A percentile compares a stretch with the other conserved stretches of the same genome.
Conservation (phyloP, 2,797 vertebrate genomes). For the Micromesistius poutassou region DNA sequence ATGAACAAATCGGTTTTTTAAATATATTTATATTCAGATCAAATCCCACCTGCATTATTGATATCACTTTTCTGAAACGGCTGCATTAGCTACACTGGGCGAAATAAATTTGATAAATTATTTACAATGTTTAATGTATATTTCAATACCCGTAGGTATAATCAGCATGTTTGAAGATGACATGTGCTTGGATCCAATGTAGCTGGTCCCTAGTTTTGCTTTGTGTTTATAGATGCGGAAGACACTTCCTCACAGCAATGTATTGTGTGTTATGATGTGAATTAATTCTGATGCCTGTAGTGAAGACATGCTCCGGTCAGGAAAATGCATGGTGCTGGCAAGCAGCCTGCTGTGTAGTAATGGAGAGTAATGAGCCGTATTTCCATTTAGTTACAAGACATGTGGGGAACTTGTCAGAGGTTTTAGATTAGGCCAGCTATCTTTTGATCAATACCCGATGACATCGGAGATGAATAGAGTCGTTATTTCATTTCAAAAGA, state of each 20-base stretch:
- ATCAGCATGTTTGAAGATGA: neutral
- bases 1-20: neutral
- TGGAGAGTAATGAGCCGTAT: slow-evolving; percentile 14
- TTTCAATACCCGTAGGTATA: neutral
- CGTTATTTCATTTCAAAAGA: neutral
- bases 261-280: neutral
- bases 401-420: neutral
- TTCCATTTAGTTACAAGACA: slow-evolving; percentile 4
- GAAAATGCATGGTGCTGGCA: neutral
- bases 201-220: neutral
- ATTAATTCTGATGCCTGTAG: neutral
- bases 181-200: neutral
- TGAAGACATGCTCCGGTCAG: neutral
- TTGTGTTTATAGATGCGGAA: neutral
- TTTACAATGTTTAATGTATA: neutral
- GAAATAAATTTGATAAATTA: neutral
- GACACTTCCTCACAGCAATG: neutral
- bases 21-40: no score
- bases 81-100: neutral
- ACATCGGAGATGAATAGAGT: neutral
- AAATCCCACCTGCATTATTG: neutral
- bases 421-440: slow-evolving; percentile 20
- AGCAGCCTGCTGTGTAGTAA: neutral
- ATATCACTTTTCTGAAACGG: neutral
- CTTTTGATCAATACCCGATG: slow-evolving; percentile 14